Evolutionary conservation across 2,797 vertebrate species (phyloP), one percentile per base, ranked within the genome.

Genomic region (Knipowitschia caucasica): DNA sequence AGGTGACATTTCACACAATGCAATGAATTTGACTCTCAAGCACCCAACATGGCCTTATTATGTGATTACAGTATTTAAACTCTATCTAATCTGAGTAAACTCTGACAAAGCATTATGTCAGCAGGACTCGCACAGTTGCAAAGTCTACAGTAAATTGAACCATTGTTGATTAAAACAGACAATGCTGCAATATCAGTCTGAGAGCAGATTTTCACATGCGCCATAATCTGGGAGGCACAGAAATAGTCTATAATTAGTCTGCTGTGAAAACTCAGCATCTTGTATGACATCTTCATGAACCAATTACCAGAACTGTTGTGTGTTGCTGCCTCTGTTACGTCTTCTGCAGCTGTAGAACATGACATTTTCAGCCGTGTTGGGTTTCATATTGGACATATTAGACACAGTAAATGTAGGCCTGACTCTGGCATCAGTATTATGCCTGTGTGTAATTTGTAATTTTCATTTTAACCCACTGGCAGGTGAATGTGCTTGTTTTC

Each of bases 161-260:
- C 14, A 12, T 14, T 25, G 12, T 17, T 27, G 4, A 24, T 17
- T 11, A 12, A 46, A 5, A 18, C 14, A 43, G 30, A 21, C n/a
- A 33, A 53, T 50, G 47, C 40, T 59, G 15, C 43, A 51, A 35
- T 64, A 45, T 47, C 17, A 67, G n/a, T 55, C 50, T 7, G n/a
- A n/a, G n/a, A n/a, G 34, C 33, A 34, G 27, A 25, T 38, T 15
- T 27, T 24, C 17, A 26, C 17, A 59, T 53, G 52, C 43, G 40
- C 65, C 51, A n/a, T 62, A 33, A 43, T 45, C 45, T 53, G 42
- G 12, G 29, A 56, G n/a, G 50, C 52, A 59, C 68, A 60, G 50
- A 60, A 39, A 38, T 15, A 38, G 38, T 25, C 58, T 71, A 64
- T 81, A 75, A 83, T 80, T 77, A 80, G 65, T 70, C 52, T 61